Conservation (phyloP, 2,113 vertebrate species). For the Galeopterus variegatus region DNA sequence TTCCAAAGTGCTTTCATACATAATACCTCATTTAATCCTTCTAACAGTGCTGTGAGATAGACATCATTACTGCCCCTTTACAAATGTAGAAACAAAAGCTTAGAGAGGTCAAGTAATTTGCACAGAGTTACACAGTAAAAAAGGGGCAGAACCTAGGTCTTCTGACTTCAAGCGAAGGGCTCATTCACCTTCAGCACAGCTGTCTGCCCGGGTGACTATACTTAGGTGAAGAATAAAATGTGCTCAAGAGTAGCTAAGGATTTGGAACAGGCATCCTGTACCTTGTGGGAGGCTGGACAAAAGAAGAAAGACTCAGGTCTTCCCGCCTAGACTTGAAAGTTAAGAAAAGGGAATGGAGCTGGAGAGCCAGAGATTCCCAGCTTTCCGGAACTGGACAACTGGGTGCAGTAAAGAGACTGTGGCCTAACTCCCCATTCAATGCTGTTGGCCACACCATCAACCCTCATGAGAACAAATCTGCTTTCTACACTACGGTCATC, state of each 20-base stretch:
- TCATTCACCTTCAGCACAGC: not conserved
- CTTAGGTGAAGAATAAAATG: not conserved
- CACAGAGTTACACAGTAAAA: not conserved
- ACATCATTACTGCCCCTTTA: not conserved
- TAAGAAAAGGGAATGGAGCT: not conserved
- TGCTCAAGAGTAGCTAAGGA: not conserved
- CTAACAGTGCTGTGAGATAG: not conserved
- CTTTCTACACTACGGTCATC: not conserved
- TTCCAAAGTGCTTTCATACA: not conserved
- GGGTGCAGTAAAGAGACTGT: not conserved
- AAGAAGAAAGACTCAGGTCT: not conserved
- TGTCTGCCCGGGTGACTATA: not conserved
- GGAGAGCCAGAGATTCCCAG: not conserved
- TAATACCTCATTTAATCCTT: conserved; percentile 28
- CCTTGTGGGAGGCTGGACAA: not conserved
- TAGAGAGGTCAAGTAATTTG: not conserved
- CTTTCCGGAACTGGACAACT: not conserved
- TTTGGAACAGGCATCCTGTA: not conserved
- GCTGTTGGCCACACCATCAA: not conserved
- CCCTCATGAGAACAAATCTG: not conserved
- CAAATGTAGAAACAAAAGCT: not conserved
- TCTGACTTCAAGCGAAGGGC: not conserved
- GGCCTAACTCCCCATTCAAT: not conserved
- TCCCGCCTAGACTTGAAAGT: not conserved
- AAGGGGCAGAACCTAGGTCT: not conserved